phyloP scores from a whole-genome alignment of 2,888 invertebrate species.

The Cerceris ruficornis region DNA sequence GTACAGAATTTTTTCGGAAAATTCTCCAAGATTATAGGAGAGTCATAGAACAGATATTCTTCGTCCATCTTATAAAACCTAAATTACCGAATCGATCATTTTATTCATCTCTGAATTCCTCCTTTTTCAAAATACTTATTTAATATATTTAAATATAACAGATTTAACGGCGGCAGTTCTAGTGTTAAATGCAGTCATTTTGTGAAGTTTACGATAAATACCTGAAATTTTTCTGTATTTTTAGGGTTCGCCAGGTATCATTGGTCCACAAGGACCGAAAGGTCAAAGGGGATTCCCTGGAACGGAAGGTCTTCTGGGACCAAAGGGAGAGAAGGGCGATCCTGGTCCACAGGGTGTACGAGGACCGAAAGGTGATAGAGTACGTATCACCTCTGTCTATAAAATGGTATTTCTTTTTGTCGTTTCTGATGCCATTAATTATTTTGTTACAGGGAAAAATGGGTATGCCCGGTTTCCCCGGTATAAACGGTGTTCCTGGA shows the following conservation, averaged over 20 bases:
- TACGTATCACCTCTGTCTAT: conserved; percentile 64
- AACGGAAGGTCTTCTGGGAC: conserved; percentile 91
- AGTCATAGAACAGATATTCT: too few relatives aligned
- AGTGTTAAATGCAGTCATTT: too few relatives aligned
- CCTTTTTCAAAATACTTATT: too few relatives aligned
- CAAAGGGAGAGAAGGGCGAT: conserved; percentile 95
- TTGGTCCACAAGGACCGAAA: conserved; percentile 88
- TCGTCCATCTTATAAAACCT: too few relatives aligned
- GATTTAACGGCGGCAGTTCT: too few relatives aligned
- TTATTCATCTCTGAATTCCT: too few relatives aligned
- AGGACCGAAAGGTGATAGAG: conserved; percentile 92
- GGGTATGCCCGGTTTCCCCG: conserved; percentile 94
- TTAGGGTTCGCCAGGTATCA: conserved; percentile 89
- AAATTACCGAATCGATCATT: too few relatives aligned
- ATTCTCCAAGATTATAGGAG: too few relatives aligned
- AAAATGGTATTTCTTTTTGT: not conserved
- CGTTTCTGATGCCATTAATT: conserved; percentile 6
- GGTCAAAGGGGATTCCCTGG: conserved; percentile 92
- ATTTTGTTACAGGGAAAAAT: conserved; percentile 85
- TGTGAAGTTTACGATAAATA: not conserved
- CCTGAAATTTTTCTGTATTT: conserved; percentile 6
- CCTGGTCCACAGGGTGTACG: conserved; percentile 91
- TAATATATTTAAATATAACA: too few relatives aligned
- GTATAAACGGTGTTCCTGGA: conserved; percentile 89
- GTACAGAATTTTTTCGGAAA: too few relatives aligned